Base-by-base conservation (phyloP, 1,140 invertebrate genomes). In the Drosophila pandora region DNA sequence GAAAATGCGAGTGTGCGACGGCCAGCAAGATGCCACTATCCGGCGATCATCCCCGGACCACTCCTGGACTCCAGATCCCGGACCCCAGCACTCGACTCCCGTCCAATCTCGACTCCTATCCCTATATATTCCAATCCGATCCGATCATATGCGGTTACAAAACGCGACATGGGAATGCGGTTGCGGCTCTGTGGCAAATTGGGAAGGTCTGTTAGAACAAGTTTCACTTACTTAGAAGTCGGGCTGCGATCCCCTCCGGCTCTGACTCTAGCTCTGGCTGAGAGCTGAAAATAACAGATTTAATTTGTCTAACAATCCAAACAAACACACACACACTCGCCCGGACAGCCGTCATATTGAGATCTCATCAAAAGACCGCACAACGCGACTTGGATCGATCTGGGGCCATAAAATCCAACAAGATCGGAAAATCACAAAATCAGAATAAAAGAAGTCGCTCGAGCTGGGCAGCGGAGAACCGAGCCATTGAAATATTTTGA, bases 341-440 rank as follows among this genome's bases (percentile, higher is more conserved):
- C 25, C 50, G 21, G 43, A 45, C 77, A 77, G 75, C 78, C 78
- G 82, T 85, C 82, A 85, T 85, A 85, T 85, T 87, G 82, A 87
- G 83, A 87, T 87, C 83, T 88, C 79, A 88, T 88, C 83, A 83
- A 79, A 72, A 73, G 83, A 88, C 83, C 83, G 83, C 83, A 88
- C 83, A 88, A 76, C 83, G 85, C 71, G 39, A 55, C 22, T 52
- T 22, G 63, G 23, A 64, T 34, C 45, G 41, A 43, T 43, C 41
- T 43, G 41, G 41, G 41, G 41, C 41, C 13, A 41, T 13, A 41
- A 25, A 4, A 25, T 25, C 23, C 23, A 28, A 28, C 25, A 28
- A 28, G 25, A 28, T 28, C 25, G 25, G 25, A 28, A 37, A 37
- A 37, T 12, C 34, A 37, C 34, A n/a, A 37, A 37, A 37, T n/a